Evolutionary conservation across 2,113 vertebrate genomes (phyloP).

Genomic region (Pangasianodon hypophthalmus): DNA sequence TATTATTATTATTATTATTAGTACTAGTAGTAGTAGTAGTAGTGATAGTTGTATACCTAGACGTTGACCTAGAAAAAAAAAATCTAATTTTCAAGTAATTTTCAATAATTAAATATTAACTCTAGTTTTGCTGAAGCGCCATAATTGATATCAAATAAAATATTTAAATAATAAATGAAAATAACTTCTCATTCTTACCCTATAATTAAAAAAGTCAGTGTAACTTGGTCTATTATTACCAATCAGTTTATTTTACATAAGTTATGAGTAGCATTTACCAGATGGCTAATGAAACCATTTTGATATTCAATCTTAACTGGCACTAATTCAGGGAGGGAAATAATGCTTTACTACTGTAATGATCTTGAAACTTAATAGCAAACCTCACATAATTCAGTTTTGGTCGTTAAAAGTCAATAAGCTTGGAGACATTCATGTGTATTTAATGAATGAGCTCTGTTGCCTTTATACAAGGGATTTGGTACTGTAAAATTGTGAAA

Average conservation of each 20-base stretch:
- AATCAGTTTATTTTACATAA: conserved; percentile 10
- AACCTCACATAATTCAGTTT: conserved; percentile 64
- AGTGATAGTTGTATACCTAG: not conserved
- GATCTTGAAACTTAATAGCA: conserved; percentile 66
- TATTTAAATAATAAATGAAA: not conserved
- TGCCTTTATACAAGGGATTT: conserved; percentile 71
- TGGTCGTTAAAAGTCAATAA: conserved; percentile 67
- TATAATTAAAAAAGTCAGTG: conserved; percentile 4
- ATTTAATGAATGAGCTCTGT: conserved; percentile 76
- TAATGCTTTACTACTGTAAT: conserved; percentile 52
- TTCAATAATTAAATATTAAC: conserved; percentile 4
- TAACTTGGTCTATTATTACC: not conserved
- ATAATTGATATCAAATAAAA: not conserved
- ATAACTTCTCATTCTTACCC: not conserved
- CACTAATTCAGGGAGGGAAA: conserved; percentile 39
- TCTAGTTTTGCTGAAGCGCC: not conserved
- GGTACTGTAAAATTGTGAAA: conserved; percentile 58
- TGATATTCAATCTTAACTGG: conserved; percentile 35
- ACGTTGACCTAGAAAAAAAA: too few species aligned
- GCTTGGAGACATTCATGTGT: conserved; percentile 70
- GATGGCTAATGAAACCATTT: conserved; percentile 39
- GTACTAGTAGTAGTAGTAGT: too few species aligned
- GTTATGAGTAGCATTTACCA: conserved; percentile 9
- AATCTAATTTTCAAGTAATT: not conserved
- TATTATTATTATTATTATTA: too few species aligned